Evolutionary conservation across 2,888 invertebrate genomes (phyloP), one percentile per base, ranked within the genome.

Genomic region (Aelia acuminata): DNA sequence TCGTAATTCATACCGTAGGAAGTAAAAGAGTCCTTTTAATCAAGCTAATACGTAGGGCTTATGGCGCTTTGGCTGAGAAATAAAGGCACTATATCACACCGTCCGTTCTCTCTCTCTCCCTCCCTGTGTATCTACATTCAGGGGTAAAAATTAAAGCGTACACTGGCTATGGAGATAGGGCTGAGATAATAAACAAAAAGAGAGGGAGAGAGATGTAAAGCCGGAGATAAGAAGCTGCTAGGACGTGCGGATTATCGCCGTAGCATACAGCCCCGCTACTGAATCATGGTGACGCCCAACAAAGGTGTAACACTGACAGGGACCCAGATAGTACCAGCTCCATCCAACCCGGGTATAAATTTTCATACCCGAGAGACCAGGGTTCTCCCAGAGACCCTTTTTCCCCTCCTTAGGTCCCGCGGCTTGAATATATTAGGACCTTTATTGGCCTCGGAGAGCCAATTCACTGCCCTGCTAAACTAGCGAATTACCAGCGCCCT

Each of bases 371-470:
- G 10, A 43, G 43, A 43, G 43, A 47, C 80, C 43, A 80, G 47
- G 80, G 80, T 70, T n/a, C 80, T 80, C n/a, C 39, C 18, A 22
- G 80, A 31, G 22, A 47, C 80, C 80, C 80, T 80, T 80, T 80
- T 80, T 80, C 80, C n/a, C 3, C 43, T 47, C 43, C 80, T 80
- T 43, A 70, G 35, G 63, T 70, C 63, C 63, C 63, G 63, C 39
- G 80, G 80, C 80, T 80, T 80, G 80, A 80, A 80, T 80, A 80
- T 80, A 80, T 80, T 80, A 80, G 80, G 39, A 39, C 43, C 80
- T 80, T 80, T 80, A 80, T 47, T 80, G 80, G 43, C 43, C 80
- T 11, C 22, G 7, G 22, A 31, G 57, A 35, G 39, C 43, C 80
- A 43, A 39, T 80, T 47, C 80, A 47, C 80, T 22, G 43, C 43